A percentile compares a stretch with the other conserved stretches of the same genome.
Conservation (phyloP, 2,113 vertebrate species). For the Falcunculus frontatus region DNA sequence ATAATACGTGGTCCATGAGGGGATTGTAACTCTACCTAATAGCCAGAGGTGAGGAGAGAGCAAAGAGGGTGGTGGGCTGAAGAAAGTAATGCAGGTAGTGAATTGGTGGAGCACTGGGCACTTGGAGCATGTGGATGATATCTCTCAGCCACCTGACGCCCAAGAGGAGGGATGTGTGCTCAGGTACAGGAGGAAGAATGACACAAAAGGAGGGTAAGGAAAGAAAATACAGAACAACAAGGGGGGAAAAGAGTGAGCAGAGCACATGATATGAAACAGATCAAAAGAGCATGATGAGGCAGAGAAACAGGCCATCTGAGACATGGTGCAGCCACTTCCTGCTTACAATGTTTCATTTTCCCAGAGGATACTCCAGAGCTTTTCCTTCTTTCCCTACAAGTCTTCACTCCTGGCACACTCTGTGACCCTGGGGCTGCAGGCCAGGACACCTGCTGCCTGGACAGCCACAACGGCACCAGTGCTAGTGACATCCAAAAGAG, state of each 20-base stretch:
- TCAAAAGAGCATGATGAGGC: neutral
- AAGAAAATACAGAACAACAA: neutral
- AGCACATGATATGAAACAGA: neutral
- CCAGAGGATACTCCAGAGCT: neutral
- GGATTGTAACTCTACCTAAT: neutral
- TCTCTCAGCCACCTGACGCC: neutral
- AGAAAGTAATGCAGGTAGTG: neutral
- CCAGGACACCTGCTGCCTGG: neutral
- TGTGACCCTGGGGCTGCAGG: neutral
- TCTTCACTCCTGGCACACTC: neutral
- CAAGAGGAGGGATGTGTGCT: neutral
- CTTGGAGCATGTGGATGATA: neutral
- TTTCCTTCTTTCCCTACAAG: neutral
- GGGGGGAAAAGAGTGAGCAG: accelerated
- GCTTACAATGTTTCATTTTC: neutral
- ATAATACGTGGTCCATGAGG: neutral
- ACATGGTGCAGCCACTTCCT: neutral
- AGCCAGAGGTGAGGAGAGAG: neutral
- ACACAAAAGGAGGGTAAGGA: neutral
- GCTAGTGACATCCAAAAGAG: neutral
- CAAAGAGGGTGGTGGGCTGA: neutral
- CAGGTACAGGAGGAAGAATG: neutral
- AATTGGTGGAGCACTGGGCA: neutral
- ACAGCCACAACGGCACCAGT: neutral
- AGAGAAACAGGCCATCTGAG: neutral